These are phyloP conservation scores for Trissonchulus latispiculum DNA, from an alignment of 2,888 invertebrate species.

Conservation along the genomic window DNA sequence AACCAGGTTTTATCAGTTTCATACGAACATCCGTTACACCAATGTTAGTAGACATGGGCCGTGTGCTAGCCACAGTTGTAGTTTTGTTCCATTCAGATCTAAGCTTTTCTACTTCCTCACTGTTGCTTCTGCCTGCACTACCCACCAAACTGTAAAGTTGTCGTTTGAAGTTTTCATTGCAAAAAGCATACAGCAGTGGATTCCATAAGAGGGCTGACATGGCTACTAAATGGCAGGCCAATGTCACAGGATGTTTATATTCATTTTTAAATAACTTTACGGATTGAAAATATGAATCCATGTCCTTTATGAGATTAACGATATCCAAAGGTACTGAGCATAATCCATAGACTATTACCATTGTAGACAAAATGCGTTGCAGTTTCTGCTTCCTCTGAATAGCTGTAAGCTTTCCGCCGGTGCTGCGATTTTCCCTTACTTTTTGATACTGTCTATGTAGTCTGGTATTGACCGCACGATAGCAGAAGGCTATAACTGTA, in stretches of 20 bases:
- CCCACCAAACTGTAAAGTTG: too few relatives aligned
- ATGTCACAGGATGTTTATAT: neutral
- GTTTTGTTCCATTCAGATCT: too few relatives aligned
- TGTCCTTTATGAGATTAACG: neutral
- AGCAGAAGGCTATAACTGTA: slow-evolving; percentile 1
- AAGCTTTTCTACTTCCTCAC: too few relatives aligned
- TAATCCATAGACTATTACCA: slow-evolving; percentile 9
- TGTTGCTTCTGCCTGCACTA: too few relatives aligned
- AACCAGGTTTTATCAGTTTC: too few relatives aligned
- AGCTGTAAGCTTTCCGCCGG: neutral
- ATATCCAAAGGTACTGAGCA: slow-evolving; percentile 10
- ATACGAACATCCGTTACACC: too few relatives aligned
- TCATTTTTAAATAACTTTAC: neutral
- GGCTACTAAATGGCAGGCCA: neutral
- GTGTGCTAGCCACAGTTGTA: too few relatives aligned
- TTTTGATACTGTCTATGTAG: neutral
- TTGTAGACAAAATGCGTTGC: slow-evolving; percentile 13
- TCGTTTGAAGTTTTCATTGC: neutral
- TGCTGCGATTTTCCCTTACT: neutral
- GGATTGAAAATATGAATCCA: neutral
- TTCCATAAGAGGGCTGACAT: neutral
- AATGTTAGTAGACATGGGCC: too few relatives aligned
- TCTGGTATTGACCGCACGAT: neutral
- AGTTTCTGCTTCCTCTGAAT: slow-evolving; percentile 8
- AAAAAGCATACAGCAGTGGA: neutral